Conservation (phyloP, 2,113 vertebrate genomes). For the Sander vitreus region DNA sequence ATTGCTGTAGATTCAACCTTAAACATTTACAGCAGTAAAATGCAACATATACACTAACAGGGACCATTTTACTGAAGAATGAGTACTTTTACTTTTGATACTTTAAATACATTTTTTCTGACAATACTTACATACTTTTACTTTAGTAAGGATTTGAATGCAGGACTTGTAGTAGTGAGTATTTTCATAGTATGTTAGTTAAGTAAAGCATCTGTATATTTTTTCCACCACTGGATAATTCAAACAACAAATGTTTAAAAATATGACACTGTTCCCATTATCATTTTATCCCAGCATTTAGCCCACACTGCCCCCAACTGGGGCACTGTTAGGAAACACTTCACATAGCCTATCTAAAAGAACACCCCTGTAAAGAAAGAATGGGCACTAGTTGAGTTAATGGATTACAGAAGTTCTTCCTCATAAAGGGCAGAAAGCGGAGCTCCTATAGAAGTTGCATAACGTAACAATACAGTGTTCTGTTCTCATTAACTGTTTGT, state of each 20-base stretch:
- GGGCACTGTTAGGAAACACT: not conserved
- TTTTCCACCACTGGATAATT: not conserved
- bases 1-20: no score
- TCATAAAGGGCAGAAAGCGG: not conserved
- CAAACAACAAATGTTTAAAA: not conserved
- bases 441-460: not conserved
- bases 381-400: not conserved
- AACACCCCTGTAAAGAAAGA: no score
- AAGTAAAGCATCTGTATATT: not conserved
- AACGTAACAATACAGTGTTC: not conserved
- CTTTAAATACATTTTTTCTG: not conserved
- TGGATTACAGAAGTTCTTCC: not conserved
- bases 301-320: constrained; percentile 61
- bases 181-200: not conserved
- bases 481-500: no score
- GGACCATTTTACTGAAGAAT: no score
- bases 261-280: not conserved
- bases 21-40: not conserved
- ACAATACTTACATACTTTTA: not conserved
- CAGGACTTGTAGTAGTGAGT: not conserved
- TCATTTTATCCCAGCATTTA: not conserved
- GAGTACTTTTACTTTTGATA: not conserved
- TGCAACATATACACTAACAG: no score
- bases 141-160: not conserved
- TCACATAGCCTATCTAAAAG: not conserved